Evolutionary conservation across 1,140 invertebrate species (phyloP).

Genomic region (Drosophila bipectinata): DNA sequence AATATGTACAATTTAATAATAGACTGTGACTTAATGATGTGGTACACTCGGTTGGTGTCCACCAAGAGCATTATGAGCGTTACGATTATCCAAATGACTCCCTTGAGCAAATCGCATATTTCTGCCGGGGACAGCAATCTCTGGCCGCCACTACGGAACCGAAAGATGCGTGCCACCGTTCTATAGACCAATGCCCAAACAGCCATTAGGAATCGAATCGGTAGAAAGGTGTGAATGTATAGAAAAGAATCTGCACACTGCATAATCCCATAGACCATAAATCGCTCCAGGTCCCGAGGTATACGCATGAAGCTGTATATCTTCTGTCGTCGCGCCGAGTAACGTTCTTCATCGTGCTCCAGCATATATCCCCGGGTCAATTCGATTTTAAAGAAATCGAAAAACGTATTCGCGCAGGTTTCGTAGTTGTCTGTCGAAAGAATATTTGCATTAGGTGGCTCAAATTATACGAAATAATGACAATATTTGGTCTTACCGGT

Average conservation of each 20-base stretch:
- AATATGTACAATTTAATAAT: conserved; percentile 99
- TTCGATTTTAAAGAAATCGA: conserved; percentile 93
- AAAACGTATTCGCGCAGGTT: conserved; percentile 58
- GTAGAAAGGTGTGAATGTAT: conserved; percentile 99
- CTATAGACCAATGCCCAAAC: conserved; percentile 91
- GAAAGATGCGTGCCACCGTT: conserved; percentile 89
- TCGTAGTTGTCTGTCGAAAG: neutral
- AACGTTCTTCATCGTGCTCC: conserved; percentile 97
- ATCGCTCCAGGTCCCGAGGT: conserved; percentile 95
- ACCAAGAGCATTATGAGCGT: conserved; percentile 94
- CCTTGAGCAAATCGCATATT: conserved; percentile 98
- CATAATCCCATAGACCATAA: conserved; percentile 98
- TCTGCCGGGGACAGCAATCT: conserved; percentile 93
- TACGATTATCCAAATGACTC: conserved; percentile 93
- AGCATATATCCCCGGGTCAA: conserved; percentile 95
- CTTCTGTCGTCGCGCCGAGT: conserved; percentile 96
- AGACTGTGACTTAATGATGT: conserved; percentile 98
- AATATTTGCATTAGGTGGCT: no score
- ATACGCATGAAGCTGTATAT: conserved; percentile 99
- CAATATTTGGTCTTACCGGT: conserved; percentile 19
- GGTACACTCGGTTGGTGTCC: conserved; percentile 99
- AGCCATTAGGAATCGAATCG: conserved; percentile 94
- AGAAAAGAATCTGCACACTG: conserved; percentile 99
- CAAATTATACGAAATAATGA: no score
- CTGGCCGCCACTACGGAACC: conserved; percentile 85